Evolutionary conservation across 2,888 invertebrate species (phyloP).

Genomic region (Ennomos quercinarius): DNA sequence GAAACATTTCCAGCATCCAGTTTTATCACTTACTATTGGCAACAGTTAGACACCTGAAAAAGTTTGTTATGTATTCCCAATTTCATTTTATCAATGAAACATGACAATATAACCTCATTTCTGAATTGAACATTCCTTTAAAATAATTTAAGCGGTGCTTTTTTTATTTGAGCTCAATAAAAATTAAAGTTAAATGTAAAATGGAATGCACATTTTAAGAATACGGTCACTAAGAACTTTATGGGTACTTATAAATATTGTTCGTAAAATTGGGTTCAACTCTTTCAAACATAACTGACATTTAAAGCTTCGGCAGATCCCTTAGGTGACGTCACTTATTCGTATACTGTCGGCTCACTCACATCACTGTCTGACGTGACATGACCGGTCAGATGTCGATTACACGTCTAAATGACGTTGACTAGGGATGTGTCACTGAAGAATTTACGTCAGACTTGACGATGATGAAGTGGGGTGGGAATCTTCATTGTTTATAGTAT

Average conservation of each 20-base stretch:
- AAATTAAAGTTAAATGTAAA: neutral
- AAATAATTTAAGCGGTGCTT: no score
- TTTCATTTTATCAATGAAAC: no score
- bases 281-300: neutral
- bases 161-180: no score
- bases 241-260: conserved; percentile 1
- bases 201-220: neutral
- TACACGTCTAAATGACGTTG: conserved; percentile 58
- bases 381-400: conserved; percentile 60
- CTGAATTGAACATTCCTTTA: no score
- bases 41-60: no score
- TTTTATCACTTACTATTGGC: no score
- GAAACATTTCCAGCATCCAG: no score
- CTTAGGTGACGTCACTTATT: conserved; percentile 43
- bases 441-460: conserved; percentile 46
- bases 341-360: conserved; percentile 49
- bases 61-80: no score
- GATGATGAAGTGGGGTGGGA: conserved; percentile 14
- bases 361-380: conserved; percentile 56
- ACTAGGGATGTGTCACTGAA: conserved; percentile 53
- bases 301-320: conserved; percentile 16
- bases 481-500: neutral
- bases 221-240: neutral
- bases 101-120: no score
- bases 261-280: conserved; percentile 17